phyloP scores from a whole-genome alignment of 2,113 vertebrate genomes.

The Sturnira hondurensis region DNA sequence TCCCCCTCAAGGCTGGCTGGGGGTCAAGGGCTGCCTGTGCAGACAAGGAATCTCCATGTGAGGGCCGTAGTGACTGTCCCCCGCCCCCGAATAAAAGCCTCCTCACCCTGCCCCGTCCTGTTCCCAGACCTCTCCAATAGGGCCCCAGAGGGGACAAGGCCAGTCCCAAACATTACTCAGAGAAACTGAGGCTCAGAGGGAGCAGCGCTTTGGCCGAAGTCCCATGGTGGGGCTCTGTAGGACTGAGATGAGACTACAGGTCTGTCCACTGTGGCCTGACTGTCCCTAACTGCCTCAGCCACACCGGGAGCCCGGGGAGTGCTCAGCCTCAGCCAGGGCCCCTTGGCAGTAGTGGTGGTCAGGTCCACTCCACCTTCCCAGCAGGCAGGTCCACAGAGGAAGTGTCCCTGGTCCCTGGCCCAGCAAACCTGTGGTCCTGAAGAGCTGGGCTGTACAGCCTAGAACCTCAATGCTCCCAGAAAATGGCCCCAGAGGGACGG shows the following conservation, averaged over 20 bases:
- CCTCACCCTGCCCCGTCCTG: background rate
- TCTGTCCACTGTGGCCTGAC: background rate
- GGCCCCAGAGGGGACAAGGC: background rate
- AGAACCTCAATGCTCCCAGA: background rate
- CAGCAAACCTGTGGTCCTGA: background rate
- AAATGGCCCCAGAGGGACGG: background rate
- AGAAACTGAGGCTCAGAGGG: background rate
- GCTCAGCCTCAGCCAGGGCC: background rate
- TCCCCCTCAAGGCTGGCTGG: no score
- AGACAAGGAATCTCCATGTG: background rate
- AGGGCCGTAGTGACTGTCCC: background rate
- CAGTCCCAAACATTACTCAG: background rate
- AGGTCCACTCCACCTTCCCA: background rate
- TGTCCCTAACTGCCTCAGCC: background rate
- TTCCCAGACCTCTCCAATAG: background rate
- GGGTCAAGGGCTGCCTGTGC: background rate
- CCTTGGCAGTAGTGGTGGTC: background rate
- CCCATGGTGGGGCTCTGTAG: background rate
- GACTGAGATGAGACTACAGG: accelerated
- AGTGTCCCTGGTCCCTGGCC: background rate
- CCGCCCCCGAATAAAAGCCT: background rate
- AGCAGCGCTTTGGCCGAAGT: background rate
- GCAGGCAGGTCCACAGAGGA: no score
- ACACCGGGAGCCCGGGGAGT: background rate
- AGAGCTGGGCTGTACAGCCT: background rate